A percentile compares a stretch with the other conserved stretches of the same genome.
Evolutionary conservation across 2,888 invertebrate species (phyloP).

Genomic region (Phania funesta): DNA sequence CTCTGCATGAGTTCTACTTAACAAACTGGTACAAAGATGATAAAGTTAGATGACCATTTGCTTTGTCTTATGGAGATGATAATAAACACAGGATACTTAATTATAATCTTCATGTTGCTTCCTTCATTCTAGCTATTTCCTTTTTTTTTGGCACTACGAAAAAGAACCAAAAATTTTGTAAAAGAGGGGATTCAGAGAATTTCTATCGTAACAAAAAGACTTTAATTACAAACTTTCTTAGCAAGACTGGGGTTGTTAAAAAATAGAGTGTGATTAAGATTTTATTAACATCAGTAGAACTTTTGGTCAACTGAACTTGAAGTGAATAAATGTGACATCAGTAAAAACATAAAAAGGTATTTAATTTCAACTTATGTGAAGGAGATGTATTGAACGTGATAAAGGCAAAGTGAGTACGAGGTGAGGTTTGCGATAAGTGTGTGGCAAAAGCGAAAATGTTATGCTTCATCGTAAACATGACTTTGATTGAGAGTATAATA

Average conservation of each 20-base stretch:
- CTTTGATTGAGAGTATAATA: too few relatives aligned
- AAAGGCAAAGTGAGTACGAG: neutral
- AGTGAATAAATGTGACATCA: constrained; percentile 13
- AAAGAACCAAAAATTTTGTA: neutral
- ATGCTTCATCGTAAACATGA: too few relatives aligned
- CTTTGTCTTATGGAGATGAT: constrained; percentile 7
- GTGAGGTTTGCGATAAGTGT: neutral
- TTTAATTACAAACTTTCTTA: constrained; percentile 30
- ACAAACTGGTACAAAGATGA: neutral
- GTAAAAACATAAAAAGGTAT: constrained; percentile 8
- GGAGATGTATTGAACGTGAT: neutral
- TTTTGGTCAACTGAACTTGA: constrained; percentile 41
- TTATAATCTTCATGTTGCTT: neutral
- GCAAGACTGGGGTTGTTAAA: neutral
- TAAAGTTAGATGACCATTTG: constrained; percentile 1
- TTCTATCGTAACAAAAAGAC: constrained; percentile 48
- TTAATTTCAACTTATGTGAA: constrained; percentile 50
- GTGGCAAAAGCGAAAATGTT: too few relatives aligned
- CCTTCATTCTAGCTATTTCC: neutral
- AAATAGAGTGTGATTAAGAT: constrained; percentile 21
- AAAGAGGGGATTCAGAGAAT: constrained; percentile 17
- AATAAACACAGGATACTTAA: neutral
- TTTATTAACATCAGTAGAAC: constrained; percentile 49
- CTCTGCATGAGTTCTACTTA: neutral
- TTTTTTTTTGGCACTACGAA: neutral